A percentile compares a stretch with the other conserved stretches of the same genome.
phyloP scores from a whole-genome alignment of 1,140 invertebrate species.

The Orussus abietinus region DNA sequence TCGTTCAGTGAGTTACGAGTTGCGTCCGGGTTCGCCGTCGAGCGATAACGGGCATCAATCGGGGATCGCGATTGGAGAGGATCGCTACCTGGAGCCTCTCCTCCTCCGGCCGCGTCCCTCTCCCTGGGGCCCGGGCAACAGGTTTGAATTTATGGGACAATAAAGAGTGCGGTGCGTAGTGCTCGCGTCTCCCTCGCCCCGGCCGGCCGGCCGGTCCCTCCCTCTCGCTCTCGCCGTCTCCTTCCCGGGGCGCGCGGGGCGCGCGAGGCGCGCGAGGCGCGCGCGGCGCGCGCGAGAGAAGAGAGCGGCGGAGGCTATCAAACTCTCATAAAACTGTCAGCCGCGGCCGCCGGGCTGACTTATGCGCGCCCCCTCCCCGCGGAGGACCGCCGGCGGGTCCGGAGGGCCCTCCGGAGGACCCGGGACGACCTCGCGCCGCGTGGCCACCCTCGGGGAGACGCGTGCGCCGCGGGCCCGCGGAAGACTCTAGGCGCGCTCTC shows the following conservation, averaged over 20 bases:
- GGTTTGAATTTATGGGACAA: slow-evolving; percentile 56
- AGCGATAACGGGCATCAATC: slow-evolving; percentile 38
- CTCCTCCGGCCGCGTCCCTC: slow-evolving; percentile 27
- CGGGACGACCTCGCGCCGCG: slow-evolving; percentile 1
- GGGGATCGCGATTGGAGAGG: slow-evolving; percentile 30
- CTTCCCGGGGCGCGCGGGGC: slow-evolving; percentile 24
- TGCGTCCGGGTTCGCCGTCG: slow-evolving; percentile 37
- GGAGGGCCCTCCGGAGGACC: slow-evolving; percentile 12
- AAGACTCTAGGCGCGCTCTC: slow-evolving; percentile 8
- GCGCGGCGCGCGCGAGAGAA: slow-evolving; percentile 25
- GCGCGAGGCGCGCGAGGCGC: slow-evolving; percentile 27
- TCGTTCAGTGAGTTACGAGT: slow-evolving; percentile 43
- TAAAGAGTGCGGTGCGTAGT: slow-evolving; percentile 50
- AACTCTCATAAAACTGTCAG: slow-evolving; percentile 57
- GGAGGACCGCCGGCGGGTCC: slow-evolving; percentile 5
- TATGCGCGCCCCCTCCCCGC: slow-evolving; percentile 42
- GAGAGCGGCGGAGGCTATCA: slow-evolving; percentile 46
- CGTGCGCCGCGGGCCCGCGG: slow-evolving; percentile 15
- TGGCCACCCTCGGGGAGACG: slow-evolving; percentile 13
- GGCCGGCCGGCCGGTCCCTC: slow-evolving; percentile 3
- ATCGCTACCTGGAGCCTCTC: slow-evolving; percentile 19
- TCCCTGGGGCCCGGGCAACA: slow-evolving; percentile 42
- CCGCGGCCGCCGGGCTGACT: slow-evolving; percentile 47
- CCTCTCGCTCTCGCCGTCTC: slow-evolving; percentile 29
- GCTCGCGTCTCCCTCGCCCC: slow-evolving; percentile 37